phyloP scores from a whole-genome alignment of 2,797 vertebrate genomes.

The Cheirogaleus major region DNA sequence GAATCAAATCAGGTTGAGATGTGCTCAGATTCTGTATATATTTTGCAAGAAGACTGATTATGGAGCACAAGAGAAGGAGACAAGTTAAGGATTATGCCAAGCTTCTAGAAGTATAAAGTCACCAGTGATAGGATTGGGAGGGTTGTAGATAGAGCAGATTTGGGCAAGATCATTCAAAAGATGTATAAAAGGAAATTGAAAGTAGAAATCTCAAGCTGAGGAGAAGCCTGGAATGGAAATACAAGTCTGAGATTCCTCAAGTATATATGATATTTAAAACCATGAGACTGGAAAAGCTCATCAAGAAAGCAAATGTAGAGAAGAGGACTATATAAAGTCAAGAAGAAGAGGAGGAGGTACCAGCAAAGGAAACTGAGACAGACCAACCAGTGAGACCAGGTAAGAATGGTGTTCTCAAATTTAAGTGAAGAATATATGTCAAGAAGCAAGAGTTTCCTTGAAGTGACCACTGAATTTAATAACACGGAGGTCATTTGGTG shows the following conservation, averaged over 20 bases:
- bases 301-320: not conserved
- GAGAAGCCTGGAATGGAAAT: not conserved
- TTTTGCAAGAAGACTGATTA: not conserved
- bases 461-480: not conserved
- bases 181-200: not conserved
- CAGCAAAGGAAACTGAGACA: not conserved
- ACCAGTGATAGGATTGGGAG: not conserved
- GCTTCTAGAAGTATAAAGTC: not conserved
- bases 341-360: not conserved
- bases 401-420: not conserved
- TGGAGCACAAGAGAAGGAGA: not conserved
- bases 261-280: not conserved
- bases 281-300: not conserved
- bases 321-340: not conserved
- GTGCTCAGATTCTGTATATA: not conserved
- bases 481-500: not conserved
- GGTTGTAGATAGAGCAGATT: not conserved
- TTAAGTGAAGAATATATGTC: not conserved
- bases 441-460: not conserved
- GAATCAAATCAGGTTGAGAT: not conserved
- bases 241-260: not conserved
- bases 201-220: not conserved
- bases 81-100: not conserved
- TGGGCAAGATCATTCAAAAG: not conserved
- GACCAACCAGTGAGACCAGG: not conserved